Percentiles rank a stretch among this genome's conserved stretches.
Evolutionary conservation across 2,113 vertebrate genomes (phyloP).

Genomic region (Chrysemys picta): DNA sequence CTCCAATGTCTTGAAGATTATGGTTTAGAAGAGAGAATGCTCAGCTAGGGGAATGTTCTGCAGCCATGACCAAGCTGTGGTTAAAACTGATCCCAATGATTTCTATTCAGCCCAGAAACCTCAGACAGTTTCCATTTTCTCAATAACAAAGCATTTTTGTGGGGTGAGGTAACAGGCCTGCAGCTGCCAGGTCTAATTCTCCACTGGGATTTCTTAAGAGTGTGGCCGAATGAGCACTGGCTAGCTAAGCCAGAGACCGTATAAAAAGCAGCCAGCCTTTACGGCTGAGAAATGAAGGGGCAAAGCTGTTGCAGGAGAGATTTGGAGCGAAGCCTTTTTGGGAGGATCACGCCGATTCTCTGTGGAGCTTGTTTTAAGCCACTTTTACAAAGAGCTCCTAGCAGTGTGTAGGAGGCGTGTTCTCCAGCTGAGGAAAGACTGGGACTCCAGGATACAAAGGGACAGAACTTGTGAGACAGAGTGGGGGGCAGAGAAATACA

Average conservation of each 20-base stretch:
- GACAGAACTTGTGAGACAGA: not conserved
- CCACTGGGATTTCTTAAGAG: conserved; percentile 58
- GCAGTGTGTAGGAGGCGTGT: fast-evolving
- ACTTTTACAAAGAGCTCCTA: not conserved
- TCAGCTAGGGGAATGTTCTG: conserved; percentile 40
- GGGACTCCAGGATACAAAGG: not conserved
- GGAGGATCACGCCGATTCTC: fast-evolving
- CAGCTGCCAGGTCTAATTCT: conserved; percentile 76
- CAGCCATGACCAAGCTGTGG: conserved; percentile 54
- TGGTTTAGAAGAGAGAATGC: conserved; percentile 62
- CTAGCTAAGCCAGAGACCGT: not conserved
- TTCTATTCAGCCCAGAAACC: conserved; percentile 78
- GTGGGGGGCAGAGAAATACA: not conserved
- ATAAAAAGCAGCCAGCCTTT: not conserved
- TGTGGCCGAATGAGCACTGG: not conserved
- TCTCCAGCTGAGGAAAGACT: fast-evolving
- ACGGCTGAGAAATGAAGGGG: not conserved
- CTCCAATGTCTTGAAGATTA: conserved; percentile 56
- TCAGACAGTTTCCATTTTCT: conserved; percentile 86
- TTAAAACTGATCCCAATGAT: conserved; percentile 76
- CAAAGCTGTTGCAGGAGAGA: not conserved
- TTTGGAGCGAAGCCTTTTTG: not conserved
- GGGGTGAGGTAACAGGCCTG: conserved; percentile 81
- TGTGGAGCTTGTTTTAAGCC: not conserved
- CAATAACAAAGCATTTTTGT: conserved; percentile 86